Percentiles rank a stretch among this genome's conserved stretches.
These are phyloP conservation scores for Albula glossodonta DNA, from an alignment of 2,113 vertebrate genomes.

Conservation along the genomic window DNA sequence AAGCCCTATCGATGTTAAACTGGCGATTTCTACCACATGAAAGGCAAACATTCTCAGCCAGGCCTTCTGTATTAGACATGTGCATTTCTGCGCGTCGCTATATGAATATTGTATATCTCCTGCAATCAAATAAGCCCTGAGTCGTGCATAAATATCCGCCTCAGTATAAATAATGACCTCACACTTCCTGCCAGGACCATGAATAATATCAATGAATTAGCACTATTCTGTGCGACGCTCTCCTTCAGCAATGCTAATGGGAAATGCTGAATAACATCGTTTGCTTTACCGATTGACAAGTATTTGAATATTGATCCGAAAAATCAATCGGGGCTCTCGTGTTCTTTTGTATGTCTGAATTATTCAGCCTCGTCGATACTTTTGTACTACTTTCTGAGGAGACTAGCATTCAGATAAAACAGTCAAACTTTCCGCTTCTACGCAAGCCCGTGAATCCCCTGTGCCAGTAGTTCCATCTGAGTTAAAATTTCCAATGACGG, in stretches of 20 bases:
- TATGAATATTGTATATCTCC: not conserved
- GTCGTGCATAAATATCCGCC: not conserved
- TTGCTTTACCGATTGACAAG: not conserved
- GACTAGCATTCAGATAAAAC: no score
- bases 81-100: not conserved
- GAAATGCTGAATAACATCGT: not conserved
- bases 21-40: no score
- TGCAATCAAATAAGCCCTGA: not conserved
- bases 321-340: not conserved
- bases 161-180: conserved; percentile 1
- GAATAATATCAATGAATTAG: not conserved
- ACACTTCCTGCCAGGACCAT: not conserved
- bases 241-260: not conserved
- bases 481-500: no score
- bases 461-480: no score
- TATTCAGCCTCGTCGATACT: not conserved
- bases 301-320: not conserved
- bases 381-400: not conserved
- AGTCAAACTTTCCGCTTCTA: no score
- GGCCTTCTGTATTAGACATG: not conserved
- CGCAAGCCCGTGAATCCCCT: no score
- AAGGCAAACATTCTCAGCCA: no score
- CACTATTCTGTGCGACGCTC: not conserved
- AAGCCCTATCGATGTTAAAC: no score
- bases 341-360: not conserved